Percentiles rank a stretch among this genome's conserved stretches.
These are phyloP conservation scores for Dasyprocta punctata DNA, from an alignment of 2,113 vertebrate genomes.

Conservation along the genomic window DNA sequence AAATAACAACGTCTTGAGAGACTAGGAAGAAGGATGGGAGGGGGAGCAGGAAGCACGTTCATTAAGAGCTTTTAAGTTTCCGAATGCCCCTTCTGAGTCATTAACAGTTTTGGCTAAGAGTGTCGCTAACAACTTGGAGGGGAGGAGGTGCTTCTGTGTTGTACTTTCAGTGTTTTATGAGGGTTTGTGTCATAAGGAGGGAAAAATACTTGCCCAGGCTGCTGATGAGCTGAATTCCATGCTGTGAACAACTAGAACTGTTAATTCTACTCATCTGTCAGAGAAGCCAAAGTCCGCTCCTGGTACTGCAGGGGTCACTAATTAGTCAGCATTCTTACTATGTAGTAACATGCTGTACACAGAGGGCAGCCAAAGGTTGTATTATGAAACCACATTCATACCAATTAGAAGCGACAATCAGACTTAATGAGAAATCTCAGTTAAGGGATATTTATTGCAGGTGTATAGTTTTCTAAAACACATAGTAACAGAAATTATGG, in stretches of 20 bases:
- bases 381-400: background rate
- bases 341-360: background rate
- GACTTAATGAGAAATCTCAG: background rate
- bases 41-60: constrained; percentile 36
- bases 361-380: background rate
- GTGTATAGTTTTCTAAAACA: constrained; percentile 14
- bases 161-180: background rate
- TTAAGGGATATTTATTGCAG: background rate
- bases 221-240: background rate
- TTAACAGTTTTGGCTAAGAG: constrained; percentile 48
- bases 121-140: background rate
- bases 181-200: background rate
- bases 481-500: background rate
- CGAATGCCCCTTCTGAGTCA: constrained; percentile 61
- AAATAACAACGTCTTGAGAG: constrained; percentile 68
- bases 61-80: constrained; percentile 59
- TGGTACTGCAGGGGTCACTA: background rate
- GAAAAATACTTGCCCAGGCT: background rate
- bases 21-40: background rate
- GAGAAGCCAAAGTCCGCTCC: background rate
- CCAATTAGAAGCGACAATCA: background rate
- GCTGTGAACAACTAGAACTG: background rate
- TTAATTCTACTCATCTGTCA: background rate
- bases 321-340: background rate
- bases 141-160: background rate